Base-by-base conservation (phyloP, 2,797 vertebrate species). In the Lacerta bilineata region DNA sequence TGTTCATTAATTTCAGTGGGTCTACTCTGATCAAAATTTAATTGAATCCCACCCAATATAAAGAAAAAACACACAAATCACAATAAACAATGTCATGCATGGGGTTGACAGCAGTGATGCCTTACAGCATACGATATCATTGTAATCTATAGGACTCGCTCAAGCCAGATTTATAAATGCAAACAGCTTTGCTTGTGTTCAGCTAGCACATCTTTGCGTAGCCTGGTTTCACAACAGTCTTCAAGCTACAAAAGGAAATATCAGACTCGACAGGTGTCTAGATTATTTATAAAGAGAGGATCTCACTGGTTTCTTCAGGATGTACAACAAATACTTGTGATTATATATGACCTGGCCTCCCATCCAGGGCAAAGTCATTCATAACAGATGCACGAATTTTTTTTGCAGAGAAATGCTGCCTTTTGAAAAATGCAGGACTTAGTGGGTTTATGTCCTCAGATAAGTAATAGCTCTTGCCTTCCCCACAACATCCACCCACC, bases 281-380 rank as follows among this genome's bases (percentile, higher is more conserved):
- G 89, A 85, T 95, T 93, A 92, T 96, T 94, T 90, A 91, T 86
- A 72, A 39, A 83, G 90, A 89, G 81, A 72, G 87, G 71, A 64
- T 88, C 93, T 90, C 88, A 50, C 0, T 2, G 89, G 90, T 80
- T 36, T 91, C 27, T 36, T 90, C 46, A 17, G 33, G 83, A 80
- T 36, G 43, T 17, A 88, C 82, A 75, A 80, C 74, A 72, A 87
- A 80, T 85, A 39, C 87, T 91, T 87, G 69, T 85, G 82, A 36
- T 86, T 90, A 69, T 64, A 64, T n/a, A 76, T 80, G 59, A 85
- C 55, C 3, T 69, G 59, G 86, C 55, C 3, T 72, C 88, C 91
- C 81, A 50, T 61, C 84, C 83, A 10, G 2, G 71, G 9, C 46
- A 91, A 92, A 95, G 23, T 80, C 76, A 39, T 86, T 15, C 27